Percentiles rank a stretch among this genome's conserved stretches.
Evolutionary conservation across 2,797 vertebrate species (phyloP).

Genomic region (Synaphobranchus kaupii): DNA sequence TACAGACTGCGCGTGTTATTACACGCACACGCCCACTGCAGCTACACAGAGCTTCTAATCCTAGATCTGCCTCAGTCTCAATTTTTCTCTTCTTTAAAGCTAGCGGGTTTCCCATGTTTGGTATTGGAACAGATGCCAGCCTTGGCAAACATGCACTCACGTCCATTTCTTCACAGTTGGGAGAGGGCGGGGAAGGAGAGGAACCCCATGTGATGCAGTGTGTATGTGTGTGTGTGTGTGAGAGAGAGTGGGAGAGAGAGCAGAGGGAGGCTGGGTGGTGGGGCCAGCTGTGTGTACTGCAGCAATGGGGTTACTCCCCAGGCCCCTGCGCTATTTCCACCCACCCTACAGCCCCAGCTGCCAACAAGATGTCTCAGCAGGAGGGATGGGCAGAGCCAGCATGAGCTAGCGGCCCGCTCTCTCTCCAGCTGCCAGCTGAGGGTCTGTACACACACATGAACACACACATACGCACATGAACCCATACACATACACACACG

Average conservation of each 20-base stretch:
- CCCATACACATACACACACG: neutral
- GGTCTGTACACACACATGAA: conserved; percentile 5
- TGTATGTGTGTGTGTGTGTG: neutral
- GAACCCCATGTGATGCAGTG: neutral
- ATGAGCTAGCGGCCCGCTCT: neutral
- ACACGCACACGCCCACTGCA: neutral
- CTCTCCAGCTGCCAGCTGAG: conserved; percentile 19
- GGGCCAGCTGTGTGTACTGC: conserved; percentile 28
- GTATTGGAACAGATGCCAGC: neutral
- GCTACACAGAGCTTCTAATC: neutral
- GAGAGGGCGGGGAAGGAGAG: neutral
- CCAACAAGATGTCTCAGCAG: conserved; percentile 32
- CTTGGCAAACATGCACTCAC: neutral
- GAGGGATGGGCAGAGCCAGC: conserved; percentile 5
- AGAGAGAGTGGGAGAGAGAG: neutral
- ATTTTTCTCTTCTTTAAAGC: neutral
- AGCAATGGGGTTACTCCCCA: neutral
- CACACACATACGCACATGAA: conserved; percentile 15
- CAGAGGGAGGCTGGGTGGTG: conserved; percentile 15
- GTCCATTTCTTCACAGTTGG: neutral
- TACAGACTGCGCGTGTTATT: neutral
- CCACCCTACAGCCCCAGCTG: conserved; percentile 21
- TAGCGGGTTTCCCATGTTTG: neutral
- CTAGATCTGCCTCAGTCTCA: neutral
- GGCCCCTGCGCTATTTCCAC: neutral